Evolutionary conservation across 2,113 vertebrate genomes (phyloP).

Genomic region (Hippocampus mohnikei): DNA sequence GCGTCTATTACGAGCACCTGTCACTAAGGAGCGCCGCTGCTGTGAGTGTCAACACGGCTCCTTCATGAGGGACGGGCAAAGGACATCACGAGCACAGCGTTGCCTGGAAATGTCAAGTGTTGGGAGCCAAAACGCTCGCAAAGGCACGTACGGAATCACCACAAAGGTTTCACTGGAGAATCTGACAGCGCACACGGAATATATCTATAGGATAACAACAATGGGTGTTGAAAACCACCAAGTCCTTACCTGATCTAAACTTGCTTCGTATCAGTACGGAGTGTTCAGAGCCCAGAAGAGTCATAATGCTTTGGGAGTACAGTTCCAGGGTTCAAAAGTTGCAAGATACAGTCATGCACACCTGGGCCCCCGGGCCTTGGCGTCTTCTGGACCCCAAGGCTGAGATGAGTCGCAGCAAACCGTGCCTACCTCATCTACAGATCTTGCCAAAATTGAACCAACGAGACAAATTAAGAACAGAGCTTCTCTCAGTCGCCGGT

Average conservation of each 20-base stretch:
- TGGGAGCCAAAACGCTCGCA: slow-evolving; percentile 13
- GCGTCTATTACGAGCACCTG: slow-evolving; percentile 40
- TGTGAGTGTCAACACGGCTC: slow-evolving; percentile 12
- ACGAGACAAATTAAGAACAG: slow-evolving; percentile 6
- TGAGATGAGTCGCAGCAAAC: slow-evolving; percentile 42
- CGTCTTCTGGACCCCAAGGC: slow-evolving; percentile 60
- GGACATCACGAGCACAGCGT: neutral
- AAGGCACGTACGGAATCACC: neutral
- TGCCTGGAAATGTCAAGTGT: slow-evolving; percentile 6
- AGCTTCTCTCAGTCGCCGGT: slow-evolving; percentile 7
- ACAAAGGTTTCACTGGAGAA: neutral
- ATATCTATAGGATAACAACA: neutral
- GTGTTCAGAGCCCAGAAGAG: slow-evolving; percentile 95
- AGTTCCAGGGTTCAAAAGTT: slow-evolving; percentile 70
- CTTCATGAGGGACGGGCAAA: neutral
- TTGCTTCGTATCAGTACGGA: slow-evolving; percentile 98
- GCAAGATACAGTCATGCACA: slow-evolving; percentile 54
- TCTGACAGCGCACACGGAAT: neutral
- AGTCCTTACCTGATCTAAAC: slow-evolving; percentile 96
- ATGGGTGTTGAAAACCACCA: neutral
- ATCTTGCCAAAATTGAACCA: slow-evolving; percentile 6
- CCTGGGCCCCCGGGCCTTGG: slow-evolving; percentile 35
- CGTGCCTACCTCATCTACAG: slow-evolving; percentile 52
- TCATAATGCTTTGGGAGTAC: slow-evolving; percentile 83
- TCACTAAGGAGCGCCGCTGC: slow-evolving; percentile 11